Evolutionary conservation across 2,113 vertebrate species (phyloP).

Genomic region (Pantherophis guttatus): DNA sequence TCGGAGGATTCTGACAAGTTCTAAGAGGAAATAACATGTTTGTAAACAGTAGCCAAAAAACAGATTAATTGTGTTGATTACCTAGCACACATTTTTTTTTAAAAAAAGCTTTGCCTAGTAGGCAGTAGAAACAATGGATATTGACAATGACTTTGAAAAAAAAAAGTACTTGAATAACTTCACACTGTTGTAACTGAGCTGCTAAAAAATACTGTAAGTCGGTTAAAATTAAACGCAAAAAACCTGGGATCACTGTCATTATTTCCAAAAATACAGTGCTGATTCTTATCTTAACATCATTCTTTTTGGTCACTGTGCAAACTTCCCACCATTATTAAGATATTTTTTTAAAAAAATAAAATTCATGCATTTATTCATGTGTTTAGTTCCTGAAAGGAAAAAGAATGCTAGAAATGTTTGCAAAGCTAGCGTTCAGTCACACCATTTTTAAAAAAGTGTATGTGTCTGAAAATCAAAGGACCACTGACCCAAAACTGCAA

Average conservation of each 20-base stretch:
- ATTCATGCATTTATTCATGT: neutral
- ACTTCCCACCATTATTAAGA: neutral
- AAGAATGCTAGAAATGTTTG: neutral
- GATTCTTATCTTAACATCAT: neutral
- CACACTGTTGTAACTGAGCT: neutral
- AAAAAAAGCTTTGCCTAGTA: neutral
- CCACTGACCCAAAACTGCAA: neutral
- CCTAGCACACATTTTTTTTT: neutral
- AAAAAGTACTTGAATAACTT: neutral
- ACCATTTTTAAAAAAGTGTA: neutral
- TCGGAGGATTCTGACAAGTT: neutral
- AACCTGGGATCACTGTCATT: neutral
- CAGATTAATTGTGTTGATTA: neutral
- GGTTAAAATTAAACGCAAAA: neutral
- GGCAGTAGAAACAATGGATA: neutral
- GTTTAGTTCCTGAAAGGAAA: neutral
- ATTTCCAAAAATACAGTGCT: neutral
- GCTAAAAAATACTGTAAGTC: neutral
- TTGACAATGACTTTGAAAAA: neutral
- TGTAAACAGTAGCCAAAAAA: neutral
- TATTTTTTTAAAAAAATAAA: neutral
- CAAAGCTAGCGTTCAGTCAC: neutral
- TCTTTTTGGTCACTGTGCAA: neutral
- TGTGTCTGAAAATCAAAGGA: neutral
- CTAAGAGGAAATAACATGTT: neutral